These are phyloP conservation scores for Syrrhaptes paradoxus DNA, from an alignment of 2,113 vertebrate species.

Conservation along the genomic window DNA sequence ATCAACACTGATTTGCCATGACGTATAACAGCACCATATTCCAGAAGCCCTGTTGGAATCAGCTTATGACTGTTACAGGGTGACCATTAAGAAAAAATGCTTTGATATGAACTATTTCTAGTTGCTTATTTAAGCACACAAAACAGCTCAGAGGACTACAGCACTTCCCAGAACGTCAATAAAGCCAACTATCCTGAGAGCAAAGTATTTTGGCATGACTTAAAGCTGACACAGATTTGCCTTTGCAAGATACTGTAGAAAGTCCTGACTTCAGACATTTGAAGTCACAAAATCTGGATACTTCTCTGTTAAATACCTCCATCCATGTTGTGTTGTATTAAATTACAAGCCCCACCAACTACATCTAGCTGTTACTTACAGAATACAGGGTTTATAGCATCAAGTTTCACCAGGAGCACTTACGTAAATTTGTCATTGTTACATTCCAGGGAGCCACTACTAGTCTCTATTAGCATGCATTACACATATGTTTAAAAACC, in stretches of 20 bases:
- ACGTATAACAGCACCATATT: neutral
- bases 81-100: neutral
- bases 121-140: neutral
- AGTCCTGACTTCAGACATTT: neutral
- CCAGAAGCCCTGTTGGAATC: neutral
- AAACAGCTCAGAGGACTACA: neutral
- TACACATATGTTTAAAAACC: neutral
- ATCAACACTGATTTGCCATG: neutral
- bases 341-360: neutral
- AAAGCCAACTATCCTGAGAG: neutral
- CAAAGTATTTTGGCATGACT: neutral
- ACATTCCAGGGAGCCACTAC: neutral
- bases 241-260: neutral
- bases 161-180: neutral
- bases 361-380: neutral
- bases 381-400: neutral
- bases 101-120: neutral
- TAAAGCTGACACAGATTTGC: neutral
- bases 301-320: neutral
- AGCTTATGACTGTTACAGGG: neutral
- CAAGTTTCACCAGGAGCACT: neutral
- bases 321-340: neutral
- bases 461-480: neutral
- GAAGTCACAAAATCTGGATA: neutral
- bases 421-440: neutral